These are phyloP conservation scores for Manduca sexta DNA, from an alignment of 1,140 invertebrate species.

Conservation along the genomic window DNA sequence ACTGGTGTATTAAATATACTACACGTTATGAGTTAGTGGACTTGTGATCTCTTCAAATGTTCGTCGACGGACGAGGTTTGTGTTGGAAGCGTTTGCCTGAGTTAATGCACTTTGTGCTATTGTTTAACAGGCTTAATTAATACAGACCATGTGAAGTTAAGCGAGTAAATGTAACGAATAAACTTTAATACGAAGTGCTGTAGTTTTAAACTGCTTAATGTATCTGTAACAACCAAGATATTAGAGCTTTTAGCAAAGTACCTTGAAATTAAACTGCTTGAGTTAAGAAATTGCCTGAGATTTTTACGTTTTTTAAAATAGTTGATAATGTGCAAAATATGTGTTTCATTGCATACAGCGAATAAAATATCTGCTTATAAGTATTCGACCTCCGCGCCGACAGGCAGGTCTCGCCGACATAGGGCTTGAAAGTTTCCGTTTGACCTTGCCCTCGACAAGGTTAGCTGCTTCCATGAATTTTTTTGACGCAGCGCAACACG, in stretches of 20 bases:
- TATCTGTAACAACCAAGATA: no score
- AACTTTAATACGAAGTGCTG: no score
- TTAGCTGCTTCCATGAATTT: conserved; percentile 18
- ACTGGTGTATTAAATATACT: conserved; percentile 38
- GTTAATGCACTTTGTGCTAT: conserved; percentile 1
- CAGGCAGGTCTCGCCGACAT: conserved; percentile 3
- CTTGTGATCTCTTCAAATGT: conserved; percentile 41
- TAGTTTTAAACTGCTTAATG: no score
- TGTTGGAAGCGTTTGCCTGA: neutral
- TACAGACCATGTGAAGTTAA: neutral
- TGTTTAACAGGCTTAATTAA: conserved; percentile 5
- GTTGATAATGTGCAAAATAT: no score
- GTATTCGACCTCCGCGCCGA: conserved; percentile 1
- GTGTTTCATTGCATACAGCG: no score
- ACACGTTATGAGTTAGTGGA: conserved; percentile 42
- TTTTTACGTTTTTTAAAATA: no score
- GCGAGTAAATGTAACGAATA: no score
- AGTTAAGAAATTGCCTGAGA: no score
- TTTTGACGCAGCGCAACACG: conserved; percentile 8
- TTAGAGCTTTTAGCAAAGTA: no score
- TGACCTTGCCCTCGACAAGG: conserved; percentile 36
- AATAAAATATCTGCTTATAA: no score
- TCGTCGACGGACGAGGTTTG: conserved; percentile 62
- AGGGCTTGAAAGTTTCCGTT: conserved; percentile 37
- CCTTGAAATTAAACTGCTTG: no score